These are phyloP conservation scores for Tipula helvola DNA, from an alignment of 2,888 invertebrate species.

Conservation along the genomic window DNA sequence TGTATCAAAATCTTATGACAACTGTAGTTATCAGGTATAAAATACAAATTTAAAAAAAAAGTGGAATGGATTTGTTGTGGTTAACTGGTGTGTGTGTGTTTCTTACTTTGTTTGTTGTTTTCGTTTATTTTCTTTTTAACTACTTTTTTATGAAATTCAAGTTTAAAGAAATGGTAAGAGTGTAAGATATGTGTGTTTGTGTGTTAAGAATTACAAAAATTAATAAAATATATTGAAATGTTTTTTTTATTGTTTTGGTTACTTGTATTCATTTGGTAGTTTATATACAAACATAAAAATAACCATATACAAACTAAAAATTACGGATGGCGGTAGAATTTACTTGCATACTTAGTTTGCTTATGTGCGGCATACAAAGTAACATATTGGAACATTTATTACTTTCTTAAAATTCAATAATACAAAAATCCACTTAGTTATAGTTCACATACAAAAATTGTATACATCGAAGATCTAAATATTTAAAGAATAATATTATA, in stretches of 20 bases:
- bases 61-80: background rate
- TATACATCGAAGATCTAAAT: too few species aligned
- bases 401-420: too few species aligned
- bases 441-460: too few species aligned
- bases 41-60: background rate
- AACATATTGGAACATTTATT: too few species aligned
- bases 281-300: background rate
- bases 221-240: background rate
- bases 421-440: too few species aligned
- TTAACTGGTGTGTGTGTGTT: background rate
- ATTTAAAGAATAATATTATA: too few species aligned
- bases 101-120: background rate
- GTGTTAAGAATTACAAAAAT: background rate
- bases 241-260: background rate
- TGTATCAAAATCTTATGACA: background rate
- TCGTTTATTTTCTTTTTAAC: background rate
- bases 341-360: too few species aligned
- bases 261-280: background rate
- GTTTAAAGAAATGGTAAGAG: background rate
- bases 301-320: background rate
- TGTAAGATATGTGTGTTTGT: background rate
- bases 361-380: too few species aligned
- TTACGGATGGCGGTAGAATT: too few species aligned
- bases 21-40: background rate
- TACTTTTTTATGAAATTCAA: background rate